Conservation (phyloP, 2,113 vertebrate genomes). For the Todiramphus chloris region DNA sequence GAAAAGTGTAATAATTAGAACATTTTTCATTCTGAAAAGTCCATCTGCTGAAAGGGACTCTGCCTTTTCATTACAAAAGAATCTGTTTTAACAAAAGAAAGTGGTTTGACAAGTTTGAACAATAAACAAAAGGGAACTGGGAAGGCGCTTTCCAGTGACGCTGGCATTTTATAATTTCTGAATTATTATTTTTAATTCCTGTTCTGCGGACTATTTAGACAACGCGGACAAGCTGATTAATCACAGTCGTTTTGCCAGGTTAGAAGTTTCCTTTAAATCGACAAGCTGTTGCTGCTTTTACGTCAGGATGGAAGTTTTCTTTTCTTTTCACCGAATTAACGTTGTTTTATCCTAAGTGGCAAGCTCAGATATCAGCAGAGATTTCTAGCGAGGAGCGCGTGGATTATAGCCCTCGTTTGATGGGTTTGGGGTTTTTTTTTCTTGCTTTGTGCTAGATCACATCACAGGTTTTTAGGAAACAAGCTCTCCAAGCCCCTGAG, state of each 20-base stretch:
- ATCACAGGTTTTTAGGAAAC: not conserved
- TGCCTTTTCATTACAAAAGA: not conserved
- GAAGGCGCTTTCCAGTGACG: not conserved
- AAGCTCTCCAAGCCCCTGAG: not conserved
- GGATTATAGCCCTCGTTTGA: not conserved
- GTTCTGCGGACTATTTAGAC: not conserved
- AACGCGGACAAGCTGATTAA: not conserved
- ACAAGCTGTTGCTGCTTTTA: not conserved
- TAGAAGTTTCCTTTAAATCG: not conserved
- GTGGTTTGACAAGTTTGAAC: not conserved
- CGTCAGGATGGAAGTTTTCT: not conserved
- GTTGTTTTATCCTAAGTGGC: not conserved
- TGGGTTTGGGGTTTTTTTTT: not conserved
- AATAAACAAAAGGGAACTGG: conserved; percentile 1
- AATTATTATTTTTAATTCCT: conserved; percentile 7
- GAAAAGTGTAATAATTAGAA: not conserved
- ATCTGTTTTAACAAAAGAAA: not conserved
- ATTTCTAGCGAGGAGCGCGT: not conserved
- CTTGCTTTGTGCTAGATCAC: not conserved
- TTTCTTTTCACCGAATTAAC: not conserved
- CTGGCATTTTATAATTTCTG: not conserved
- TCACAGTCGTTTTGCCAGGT: not conserved
- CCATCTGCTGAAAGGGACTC: not conserved
- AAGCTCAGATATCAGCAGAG: not conserved
- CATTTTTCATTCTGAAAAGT: not conserved